A percentile compares a stretch with the other conserved stretches of the same genome.
These are phyloP conservation scores for Leptinotarsa rubiginosa DNA, from an alignment of 2,888 invertebrate genomes.

Conservation along the genomic window DNA sequence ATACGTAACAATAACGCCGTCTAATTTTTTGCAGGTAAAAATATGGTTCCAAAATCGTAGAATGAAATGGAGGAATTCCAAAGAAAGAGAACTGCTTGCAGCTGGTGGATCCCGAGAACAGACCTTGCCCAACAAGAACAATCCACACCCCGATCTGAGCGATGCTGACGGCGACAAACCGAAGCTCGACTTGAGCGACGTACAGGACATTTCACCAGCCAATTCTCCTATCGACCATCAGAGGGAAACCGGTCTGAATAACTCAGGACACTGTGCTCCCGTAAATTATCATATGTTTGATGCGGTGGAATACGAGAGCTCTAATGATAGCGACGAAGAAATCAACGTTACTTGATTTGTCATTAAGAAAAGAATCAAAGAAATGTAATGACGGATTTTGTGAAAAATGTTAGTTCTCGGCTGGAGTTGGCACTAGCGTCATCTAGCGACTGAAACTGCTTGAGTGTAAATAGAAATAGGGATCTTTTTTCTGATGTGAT, in stretches of 20 bases:
- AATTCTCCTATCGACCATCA: conserved; percentile 60
- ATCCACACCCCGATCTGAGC: conserved; percentile 93
- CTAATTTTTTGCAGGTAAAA: conserved; percentile 73
- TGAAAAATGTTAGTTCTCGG: background rate
- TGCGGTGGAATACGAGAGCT: conserved; percentile 68
- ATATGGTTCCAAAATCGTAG: conserved; percentile 77
- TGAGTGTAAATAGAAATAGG: background rate
- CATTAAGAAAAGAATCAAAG: conserved; percentile 39
- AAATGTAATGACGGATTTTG: background rate
- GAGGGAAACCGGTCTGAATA: conserved; percentile 43
- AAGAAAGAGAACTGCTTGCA: conserved; percentile 93
- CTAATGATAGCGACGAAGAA: conserved; percentile 80
- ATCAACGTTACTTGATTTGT: conserved; percentile 87
- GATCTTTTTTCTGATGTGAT: too few relatives aligned
- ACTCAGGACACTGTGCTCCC: conserved; percentile 43
- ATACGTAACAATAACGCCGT: too few relatives aligned
- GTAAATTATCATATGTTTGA: conserved; percentile 63
- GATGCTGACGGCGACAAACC: conserved; percentile 88
- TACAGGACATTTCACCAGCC: conserved; percentile 71
- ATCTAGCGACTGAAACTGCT: conserved; percentile 6
- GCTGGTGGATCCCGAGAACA: conserved; percentile 94
- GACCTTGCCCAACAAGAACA: conserved; percentile 95
- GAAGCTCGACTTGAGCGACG: conserved; percentile 71
- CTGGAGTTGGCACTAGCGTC: background rate
- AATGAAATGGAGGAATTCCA: conserved; percentile 92